Conservation (phyloP, 2,113 vertebrate genomes). For the Carollia perspicillata region DNA sequence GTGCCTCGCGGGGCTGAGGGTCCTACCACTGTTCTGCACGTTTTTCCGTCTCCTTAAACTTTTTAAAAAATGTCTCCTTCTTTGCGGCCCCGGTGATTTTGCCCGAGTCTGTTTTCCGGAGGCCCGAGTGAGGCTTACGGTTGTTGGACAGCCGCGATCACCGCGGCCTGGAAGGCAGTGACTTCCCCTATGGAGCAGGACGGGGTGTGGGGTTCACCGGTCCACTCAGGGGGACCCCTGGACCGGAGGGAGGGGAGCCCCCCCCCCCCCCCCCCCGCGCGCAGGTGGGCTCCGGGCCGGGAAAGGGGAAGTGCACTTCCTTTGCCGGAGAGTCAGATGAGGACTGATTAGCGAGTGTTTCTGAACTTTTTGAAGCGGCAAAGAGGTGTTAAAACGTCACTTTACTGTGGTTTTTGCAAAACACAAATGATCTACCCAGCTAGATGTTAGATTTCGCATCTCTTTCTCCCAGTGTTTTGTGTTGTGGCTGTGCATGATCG, state of each 20-base stretch:
- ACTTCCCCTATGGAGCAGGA: not conserved
- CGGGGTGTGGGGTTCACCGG: not conserved
- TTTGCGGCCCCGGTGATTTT: not conserved
- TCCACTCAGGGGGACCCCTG: not conserved
- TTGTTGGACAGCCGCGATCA: not conserved
- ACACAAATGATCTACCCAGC: not conserved
- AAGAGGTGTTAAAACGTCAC: not conserved
- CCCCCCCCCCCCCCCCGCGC: not conserved
- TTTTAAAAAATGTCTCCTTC: not conserved
- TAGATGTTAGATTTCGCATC: not conserved
- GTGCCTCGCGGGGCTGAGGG: not conserved
- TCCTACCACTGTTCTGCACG: rapidly evolving
- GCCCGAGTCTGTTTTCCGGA: not conserved
- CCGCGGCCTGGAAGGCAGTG: not conserved
- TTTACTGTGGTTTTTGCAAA: not conserved
- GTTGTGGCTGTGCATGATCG: not conserved
- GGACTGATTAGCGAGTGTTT: not conserved
- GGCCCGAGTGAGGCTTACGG: not conserved
- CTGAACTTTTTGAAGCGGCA: not conserved
- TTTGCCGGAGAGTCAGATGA: not conserved
- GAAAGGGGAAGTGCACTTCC: not conserved
- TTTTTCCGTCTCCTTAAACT: not conserved
- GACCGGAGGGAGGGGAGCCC: not conserved
- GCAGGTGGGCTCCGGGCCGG: not conserved
- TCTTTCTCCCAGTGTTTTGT: not conserved